A percentile compares a stretch with the other conserved stretches of the same genome.
Evolutionary conservation across 2,797 vertebrate genomes (phyloP).

Genomic region (Amazona finschi): DNA sequence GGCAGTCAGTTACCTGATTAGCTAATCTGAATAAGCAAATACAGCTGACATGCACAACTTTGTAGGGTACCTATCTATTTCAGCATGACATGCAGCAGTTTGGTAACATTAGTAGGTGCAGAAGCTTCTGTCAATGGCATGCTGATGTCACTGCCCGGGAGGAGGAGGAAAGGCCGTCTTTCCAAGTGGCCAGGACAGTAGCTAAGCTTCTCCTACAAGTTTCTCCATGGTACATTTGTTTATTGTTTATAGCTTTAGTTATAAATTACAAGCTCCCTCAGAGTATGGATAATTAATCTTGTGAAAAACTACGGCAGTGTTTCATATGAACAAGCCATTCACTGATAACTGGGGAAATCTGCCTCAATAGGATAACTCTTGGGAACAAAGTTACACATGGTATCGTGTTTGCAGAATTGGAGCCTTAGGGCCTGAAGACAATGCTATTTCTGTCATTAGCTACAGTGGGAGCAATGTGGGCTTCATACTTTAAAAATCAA

Average conservation of each 20-base stretch:
- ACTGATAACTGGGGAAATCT: conserved; percentile 48
- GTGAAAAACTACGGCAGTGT: conserved; percentile 30
- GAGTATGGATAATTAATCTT: conserved; percentile 54
- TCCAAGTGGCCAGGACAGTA: background rate
- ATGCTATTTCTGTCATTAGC: conserved; percentile 33
- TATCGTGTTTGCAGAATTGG: conserved; percentile 4
- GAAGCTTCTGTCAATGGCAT: background rate
- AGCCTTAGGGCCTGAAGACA: conserved; percentile 52
- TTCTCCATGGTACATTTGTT: background rate
- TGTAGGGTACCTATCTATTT: background rate
- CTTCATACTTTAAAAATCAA: conserved; percentile 35
- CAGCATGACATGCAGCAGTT: background rate
- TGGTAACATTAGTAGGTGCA: background rate
- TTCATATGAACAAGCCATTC: conserved; percentile 22
- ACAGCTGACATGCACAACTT: background rate
- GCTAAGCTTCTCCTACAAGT: background rate
- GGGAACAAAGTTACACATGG: conserved; percentile 54
- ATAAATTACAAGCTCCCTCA: conserved; percentile 7
- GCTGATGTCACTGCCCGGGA: background rate
- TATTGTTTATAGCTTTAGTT: conserved; percentile 34
- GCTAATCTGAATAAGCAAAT: background rate
- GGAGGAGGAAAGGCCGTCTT: background rate
- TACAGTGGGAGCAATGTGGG: conserved; percentile 7
- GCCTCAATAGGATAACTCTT: conserved; percentile 44
- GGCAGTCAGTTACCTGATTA: background rate